phyloP scores from a whole-genome alignment of 92 coral and sea anemone species.

The Plumapathes pennacea region DNA sequence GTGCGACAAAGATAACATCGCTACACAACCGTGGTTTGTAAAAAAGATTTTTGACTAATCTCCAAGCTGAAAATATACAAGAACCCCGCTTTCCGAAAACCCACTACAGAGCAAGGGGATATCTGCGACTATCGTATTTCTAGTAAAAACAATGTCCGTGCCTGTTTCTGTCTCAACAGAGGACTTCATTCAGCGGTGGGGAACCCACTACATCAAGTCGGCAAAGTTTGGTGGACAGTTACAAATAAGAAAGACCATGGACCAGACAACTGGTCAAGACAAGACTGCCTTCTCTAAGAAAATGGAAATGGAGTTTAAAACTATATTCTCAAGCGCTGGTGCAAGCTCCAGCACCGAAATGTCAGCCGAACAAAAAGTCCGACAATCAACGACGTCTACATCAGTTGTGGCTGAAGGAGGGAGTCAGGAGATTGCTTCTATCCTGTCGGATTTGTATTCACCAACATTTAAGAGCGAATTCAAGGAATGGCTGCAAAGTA shows the following conservation, averaged over 20 bases:
- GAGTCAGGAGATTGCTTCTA: slow-evolving; percentile 42
- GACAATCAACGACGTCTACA: slow-evolving; percentile 39
- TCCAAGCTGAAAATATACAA: no score
- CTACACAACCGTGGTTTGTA: no score
- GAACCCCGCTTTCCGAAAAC: no score
- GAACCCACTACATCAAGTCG: slow-evolving; percentile 61
- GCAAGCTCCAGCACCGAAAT: slow-evolving; percentile 11
- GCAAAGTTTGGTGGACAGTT: slow-evolving; percentile 32
- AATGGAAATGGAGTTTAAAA: slow-evolving; percentile 43
- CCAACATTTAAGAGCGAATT: slow-evolving; percentile 49
- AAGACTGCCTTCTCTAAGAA: slow-evolving; percentile 22
- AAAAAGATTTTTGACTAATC: no score
- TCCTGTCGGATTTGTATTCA: slow-evolving; percentile 39
- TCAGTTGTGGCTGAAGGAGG: slow-evolving; percentile 43
- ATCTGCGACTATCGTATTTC: no score
- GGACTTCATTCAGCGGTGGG: slow-evolving; percentile 66
- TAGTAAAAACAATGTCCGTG: no score
- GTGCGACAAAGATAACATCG: no score
- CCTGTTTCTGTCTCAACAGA: slow-evolving; percentile 18
- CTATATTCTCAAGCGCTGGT: slow-evolving; percentile 42
- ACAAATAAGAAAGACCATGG: slow-evolving; percentile 38
- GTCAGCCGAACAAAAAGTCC: no score
- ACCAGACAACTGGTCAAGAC: background rate
- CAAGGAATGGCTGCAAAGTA: slow-evolving; percentile 57
- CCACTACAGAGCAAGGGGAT: no score